Evolutionary conservation across 1,140 invertebrate genomes (phyloP), one percentile per base, ranked within the genome.

Genomic region (Zaprionus africanus): DNA sequence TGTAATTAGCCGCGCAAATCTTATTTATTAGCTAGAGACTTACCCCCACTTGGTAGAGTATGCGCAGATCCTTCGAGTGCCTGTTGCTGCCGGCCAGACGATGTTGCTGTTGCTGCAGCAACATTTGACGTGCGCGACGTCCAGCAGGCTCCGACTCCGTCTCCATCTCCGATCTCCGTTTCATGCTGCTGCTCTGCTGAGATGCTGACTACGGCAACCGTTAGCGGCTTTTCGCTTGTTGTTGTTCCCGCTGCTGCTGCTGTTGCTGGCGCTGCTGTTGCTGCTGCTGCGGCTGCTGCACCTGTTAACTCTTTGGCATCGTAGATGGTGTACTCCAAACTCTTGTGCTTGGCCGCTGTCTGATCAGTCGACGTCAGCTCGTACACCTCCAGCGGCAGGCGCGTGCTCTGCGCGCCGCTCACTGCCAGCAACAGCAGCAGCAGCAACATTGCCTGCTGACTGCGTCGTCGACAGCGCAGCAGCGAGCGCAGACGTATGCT

Each of bases 1-100:
- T 58, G 69, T 73, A 76, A 83, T 83, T 84, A 79, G 78, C 78
- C 69, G 65, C 58, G 19, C 53, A n/a, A 64, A 13, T 19, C 46
- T 34, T 64, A 65, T 72, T 31, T 60, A 56, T 61, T 58, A 53
- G 26, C n/a, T 0, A 1, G 0, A 57, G 4, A 90, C 91, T 92
- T 79, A 92, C 91, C 90, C 91, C 91, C 61, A 92, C 86, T 92
- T 92, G 91, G 70, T 92, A 92, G 67, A 92, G 79, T 64, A 92
- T 90, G 53, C 91, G 81, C 43, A 91, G 60, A 79, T 92, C 78
- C 78, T 91, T 88, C 17, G 75, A 73, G 56, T 77, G 81, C 60
- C 60, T 78, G 66, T 67, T 78, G 76, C 28, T 67, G 58, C 43
- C 34, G 51, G 34, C 46, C 1, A 66, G 38, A 26, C 77, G 70